Base-by-base conservation (phyloP, 1,140 invertebrate genomes). In the Temnothorax longispinosus region DNA sequence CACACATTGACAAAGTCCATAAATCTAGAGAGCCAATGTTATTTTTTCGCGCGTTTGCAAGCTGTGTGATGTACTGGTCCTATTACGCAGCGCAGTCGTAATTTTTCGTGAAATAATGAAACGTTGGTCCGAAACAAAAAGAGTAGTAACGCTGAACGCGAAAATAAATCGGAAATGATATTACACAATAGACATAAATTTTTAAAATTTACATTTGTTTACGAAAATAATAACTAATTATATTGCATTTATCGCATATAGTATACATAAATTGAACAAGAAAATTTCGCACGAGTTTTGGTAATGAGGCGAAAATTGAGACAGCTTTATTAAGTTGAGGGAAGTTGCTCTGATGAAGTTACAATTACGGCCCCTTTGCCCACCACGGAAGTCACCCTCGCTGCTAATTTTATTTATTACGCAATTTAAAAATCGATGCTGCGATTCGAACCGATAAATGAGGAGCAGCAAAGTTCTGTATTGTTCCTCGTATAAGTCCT, bases 381-480 rank as follows among this genome's bases (percentile, higher is more conserved):
- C 82, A 88, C 85, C 89, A 81, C 75, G 82, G 75, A 86, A 94
- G 90, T 93, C 93, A 94, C 93, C 93, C 94, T 92, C 89, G 65
- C 72, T 81, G 86, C 92, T 94, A 95, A 95, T 95, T 94, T 94
- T 94, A 94, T 94, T 95, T 94, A 94, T 94, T 94, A 94, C 92
- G 90, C 91, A 94, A 95, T 95, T 95, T 94, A 93, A 95, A 95
- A 95, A 94, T 95, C 94, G 92, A 93, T 93, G 85, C 86, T 76
- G 67, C 93, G 92, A 94, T 94, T 92, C 82, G 67, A 90, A 90
- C 81, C 87, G 84, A 92, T 93, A 90, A 92, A 91, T 81, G 72
- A 92, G 38, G 54, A 41, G 56, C 18, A n/a, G 67, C 21, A 54
- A 80, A 44, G 44, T 58, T 64, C 35, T 47, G 50, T n/a, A 60